Conservation (phyloP, 2,888 invertebrate species). For the Belgica antarctica region DNA sequence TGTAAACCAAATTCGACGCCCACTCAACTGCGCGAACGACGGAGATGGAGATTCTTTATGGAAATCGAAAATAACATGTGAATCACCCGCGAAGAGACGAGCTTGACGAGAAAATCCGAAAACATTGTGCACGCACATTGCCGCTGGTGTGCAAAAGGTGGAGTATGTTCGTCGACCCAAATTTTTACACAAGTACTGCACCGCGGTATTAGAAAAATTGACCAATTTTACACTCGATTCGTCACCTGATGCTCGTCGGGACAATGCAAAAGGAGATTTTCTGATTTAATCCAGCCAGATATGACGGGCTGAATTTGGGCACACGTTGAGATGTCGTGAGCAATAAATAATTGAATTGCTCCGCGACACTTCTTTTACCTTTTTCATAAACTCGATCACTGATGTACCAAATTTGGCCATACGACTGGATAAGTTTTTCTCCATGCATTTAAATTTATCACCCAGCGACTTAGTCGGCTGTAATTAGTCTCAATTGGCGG, state of each 20-base stretch:
- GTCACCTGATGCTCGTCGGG: too few species aligned
- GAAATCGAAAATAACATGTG: neutral
- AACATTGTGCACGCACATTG: neutral
- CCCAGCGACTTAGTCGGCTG: too few species aligned
- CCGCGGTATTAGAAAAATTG: too few species aligned
- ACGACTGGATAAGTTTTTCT: too few species aligned
- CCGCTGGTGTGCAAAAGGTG: neutral
- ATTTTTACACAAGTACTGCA: too few species aligned
- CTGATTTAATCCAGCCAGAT: too few species aligned
- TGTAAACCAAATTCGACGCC: neutral
- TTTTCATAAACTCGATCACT: neutral
- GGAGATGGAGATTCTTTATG: neutral
- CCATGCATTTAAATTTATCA: too few species aligned
- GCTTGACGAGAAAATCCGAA: neutral
- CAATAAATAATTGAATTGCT: neutral
- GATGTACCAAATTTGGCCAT: neutral
- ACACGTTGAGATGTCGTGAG: too few species aligned
- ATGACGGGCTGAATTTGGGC: neutral
- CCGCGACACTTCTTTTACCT: neutral
- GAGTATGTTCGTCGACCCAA: neutral
- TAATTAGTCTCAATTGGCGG: too few species aligned
- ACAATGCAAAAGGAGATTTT: too few species aligned
- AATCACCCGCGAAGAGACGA: neutral
- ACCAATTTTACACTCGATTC: too few species aligned
- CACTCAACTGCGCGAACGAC: neutral